phyloP scores from a whole-genome alignment of 1,140 invertebrate genomes.

The Neelides sp. region DNA sequence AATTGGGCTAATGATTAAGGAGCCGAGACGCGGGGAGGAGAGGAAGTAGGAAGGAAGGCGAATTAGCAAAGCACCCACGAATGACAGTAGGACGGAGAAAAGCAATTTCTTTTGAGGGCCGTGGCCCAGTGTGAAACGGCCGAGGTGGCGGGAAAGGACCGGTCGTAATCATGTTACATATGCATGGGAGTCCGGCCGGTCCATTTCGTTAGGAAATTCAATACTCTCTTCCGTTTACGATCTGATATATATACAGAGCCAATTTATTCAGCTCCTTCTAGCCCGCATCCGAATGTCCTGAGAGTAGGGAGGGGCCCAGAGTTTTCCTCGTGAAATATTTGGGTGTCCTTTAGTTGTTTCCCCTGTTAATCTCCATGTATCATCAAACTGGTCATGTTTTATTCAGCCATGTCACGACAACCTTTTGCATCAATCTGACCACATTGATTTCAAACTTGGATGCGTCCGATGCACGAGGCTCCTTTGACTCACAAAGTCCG shows the following conservation, averaged over 20 bases:
- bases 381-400: slow-evolving; percentile 25
- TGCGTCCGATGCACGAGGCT: slow-evolving; percentile 12
- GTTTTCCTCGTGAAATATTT: slow-evolving; percentile 17
- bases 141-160: no score
- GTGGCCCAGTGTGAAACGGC: no score
- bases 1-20: no score
- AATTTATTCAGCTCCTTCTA: background rate
- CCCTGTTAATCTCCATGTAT: slow-evolving; percentile 21
- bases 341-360: slow-evolving; percentile 19
- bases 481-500: no score
- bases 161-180: slow-evolving; percentile 23
- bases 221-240: slow-evolving; percentile 16
- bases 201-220: slow-evolving; percentile 18
- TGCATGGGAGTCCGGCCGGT: slow-evolving; percentile 11
- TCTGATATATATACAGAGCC: slow-evolving; percentile 6
- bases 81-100: no score
- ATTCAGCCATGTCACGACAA: slow-evolving; percentile 18
- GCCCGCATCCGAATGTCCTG: background rate
- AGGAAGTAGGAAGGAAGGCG: no score
- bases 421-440: slow-evolving; percentile 24
- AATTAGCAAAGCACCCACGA: no score
- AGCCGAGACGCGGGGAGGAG: no score
- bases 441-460: slow-evolving; percentile 13
- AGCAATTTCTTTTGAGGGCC: no score
- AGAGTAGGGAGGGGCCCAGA: slow-evolving; percentile 2